Conservation (phyloP, 2,888 invertebrate species). For the Orthosia cruda region DNA sequence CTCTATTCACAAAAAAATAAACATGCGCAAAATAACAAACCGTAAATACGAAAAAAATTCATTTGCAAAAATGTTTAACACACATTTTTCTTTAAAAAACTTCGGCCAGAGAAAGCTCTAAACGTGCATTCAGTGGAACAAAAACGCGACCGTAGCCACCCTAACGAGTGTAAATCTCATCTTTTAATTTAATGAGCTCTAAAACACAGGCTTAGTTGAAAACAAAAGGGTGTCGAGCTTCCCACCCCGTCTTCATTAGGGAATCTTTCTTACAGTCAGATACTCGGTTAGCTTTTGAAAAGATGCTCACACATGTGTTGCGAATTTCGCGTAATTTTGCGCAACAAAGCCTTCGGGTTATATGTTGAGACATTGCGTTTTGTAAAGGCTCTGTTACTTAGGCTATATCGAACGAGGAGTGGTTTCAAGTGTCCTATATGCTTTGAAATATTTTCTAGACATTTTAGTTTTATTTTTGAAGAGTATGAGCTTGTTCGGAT, state of each 20-base stretch:
- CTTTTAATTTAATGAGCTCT: conserved; percentile 89
- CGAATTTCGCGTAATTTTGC: conserved; percentile 65
- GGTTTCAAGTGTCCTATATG: conserved; percentile 43
- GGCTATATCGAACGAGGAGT: conserved; percentile 44
- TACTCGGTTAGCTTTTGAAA: conserved; percentile 66
- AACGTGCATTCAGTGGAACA: conserved; percentile 68
- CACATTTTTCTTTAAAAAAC: conserved; percentile 47
- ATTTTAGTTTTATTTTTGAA: conserved; percentile 7
- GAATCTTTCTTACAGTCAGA: conserved; percentile 69
- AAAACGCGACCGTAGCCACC: conserved; percentile 70
- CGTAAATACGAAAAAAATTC: conserved; percentile 20
- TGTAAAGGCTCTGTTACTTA: conserved; percentile 42
- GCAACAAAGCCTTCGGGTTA: conserved; percentile 60
- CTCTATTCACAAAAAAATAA: conserved; percentile 13
- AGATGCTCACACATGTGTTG: conserved; percentile 67
- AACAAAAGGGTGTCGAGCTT: conserved; percentile 85
- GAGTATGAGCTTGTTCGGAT: neutral
- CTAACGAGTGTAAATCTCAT: conserved; percentile 85
- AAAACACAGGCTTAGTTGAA: conserved; percentile 85
- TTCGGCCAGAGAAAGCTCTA: conserved; percentile 39
- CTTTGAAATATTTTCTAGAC: conserved; percentile 38
- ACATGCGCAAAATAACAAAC: conserved; percentile 16
- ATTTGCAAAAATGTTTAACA: conserved; percentile 58
- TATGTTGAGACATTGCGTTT: conserved; percentile 51
- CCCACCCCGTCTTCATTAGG: conserved; percentile 82